Evolutionary conservation across 2,797 vertebrate species (phyloP).

Genomic region (Myotis vivesi): DNA sequence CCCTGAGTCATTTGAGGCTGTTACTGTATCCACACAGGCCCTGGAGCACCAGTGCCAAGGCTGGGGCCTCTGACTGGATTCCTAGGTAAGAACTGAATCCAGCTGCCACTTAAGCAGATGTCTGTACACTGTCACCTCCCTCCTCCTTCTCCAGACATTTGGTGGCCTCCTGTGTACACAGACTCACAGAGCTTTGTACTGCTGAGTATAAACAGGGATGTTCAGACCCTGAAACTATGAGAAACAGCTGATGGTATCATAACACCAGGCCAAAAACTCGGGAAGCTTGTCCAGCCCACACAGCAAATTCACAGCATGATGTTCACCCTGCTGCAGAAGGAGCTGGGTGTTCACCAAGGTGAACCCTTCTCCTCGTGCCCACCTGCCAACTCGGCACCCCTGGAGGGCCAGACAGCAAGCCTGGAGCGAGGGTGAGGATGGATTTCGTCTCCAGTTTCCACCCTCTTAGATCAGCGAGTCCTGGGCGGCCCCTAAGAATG

Average conservation of each 20-base stretch:
- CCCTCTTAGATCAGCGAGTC: neutral
- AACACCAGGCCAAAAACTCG: neutral
- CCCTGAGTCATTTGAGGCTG: neutral
- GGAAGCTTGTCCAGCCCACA: slow-evolving; percentile 4
- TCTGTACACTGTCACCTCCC: neutral
- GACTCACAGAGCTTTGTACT: slow-evolving; percentile 18
- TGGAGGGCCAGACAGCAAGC: neutral
- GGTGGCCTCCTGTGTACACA: slow-evolving; percentile 27
- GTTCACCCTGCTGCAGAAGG: neutral
- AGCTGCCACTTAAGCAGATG: neutral
- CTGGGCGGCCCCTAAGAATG: neutral
- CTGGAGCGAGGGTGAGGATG: neutral
- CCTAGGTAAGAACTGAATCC: neutral
- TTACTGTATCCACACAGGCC: rapidly evolving
- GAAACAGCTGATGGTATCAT: slow-evolving; percentile 44
- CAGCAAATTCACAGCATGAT: neutral
- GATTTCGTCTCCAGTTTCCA: neutral
- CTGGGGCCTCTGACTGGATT: neutral
- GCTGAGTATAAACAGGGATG: slow-evolving; percentile 4
- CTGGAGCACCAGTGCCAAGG: neutral
- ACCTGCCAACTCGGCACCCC: neutral
- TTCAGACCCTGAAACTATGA: neutral
- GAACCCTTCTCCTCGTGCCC: neutral
- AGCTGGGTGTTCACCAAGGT: neutral
- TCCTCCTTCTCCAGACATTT: neutral